These are phyloP conservation scores for Candoia aspera DNA, from an alignment of 2,113 vertebrate species.

Conservation along the genomic window DNA sequence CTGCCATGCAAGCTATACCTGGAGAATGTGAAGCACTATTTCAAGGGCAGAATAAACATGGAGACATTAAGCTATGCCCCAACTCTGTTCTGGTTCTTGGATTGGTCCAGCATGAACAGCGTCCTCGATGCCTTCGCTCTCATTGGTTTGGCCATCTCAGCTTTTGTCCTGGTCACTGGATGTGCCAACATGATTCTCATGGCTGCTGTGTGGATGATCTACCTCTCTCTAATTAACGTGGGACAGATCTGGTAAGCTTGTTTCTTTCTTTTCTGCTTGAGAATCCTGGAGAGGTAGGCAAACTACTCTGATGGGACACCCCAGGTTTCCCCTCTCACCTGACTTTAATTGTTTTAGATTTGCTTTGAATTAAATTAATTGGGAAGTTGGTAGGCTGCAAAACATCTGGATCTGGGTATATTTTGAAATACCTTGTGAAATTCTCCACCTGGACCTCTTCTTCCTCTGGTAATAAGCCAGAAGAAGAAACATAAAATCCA, in stretches of 20 bases:
- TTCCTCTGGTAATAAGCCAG: not conserved
- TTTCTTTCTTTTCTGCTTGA: not conserved
- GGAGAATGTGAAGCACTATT: conserved; percentile 80
- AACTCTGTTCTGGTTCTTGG: conserved; percentile 87
- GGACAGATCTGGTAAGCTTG: conserved; percentile 92
- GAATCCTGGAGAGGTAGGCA: not conserved
- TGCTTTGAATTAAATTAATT: not conserved
- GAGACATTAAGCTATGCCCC: conserved; percentile 82
- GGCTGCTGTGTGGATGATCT: conserved; percentile 86
- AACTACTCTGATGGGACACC: not conserved
- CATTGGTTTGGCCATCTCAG: conserved; percentile 78
- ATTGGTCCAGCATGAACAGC: conserved; percentile 87
- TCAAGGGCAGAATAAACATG: conserved; percentile 76
- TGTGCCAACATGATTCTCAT: conserved; percentile 93
- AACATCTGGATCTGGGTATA: not conserved
- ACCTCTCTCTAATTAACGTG: conserved; percentile 89
- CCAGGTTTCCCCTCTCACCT: not conserved
- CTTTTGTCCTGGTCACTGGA: conserved; percentile 81
- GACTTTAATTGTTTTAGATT: not conserved
- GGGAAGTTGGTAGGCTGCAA: not conserved
- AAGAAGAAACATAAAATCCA: not conserved
- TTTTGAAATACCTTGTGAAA: not conserved
- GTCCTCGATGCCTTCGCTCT: conserved; percentile 84
- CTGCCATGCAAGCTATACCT: conserved; percentile 84
- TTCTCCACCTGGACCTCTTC: not conserved